Percentiles rank a stretch among this genome's conserved stretches.
phyloP scores from a whole-genome alignment of 1,140 invertebrate species.

The Delia radicum region DNA sequence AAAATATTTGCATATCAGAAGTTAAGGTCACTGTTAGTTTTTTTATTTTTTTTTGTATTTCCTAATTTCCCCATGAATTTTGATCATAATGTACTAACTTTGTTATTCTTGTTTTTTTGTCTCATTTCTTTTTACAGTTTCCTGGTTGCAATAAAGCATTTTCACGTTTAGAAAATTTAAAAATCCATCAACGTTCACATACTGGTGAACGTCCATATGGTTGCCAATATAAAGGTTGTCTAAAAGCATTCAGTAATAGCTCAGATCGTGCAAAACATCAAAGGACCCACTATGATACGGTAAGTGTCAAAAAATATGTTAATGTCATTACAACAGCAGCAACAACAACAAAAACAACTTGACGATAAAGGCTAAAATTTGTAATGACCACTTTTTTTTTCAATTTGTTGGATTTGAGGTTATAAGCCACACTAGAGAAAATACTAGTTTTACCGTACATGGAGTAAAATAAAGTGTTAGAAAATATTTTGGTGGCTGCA shows the following conservation, averaged over 20 bases:
- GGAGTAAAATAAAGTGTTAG: too few relatives aligned
- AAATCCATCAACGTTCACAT: constrained; percentile 94
- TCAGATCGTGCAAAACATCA: constrained; percentile 97
- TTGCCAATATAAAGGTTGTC: constrained; percentile 81
- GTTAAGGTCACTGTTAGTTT: not conserved
- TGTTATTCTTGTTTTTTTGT: constrained; percentile 21
- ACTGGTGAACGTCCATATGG: constrained; percentile 86
- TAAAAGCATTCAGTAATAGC: constrained; percentile 95
- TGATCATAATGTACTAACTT: not conserved
- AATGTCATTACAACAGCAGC: not conserved
- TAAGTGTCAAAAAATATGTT: constrained; percentile 58
- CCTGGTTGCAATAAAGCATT: constrained; percentile 90
- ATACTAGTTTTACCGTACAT: too few relatives aligned
- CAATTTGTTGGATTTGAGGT: too few relatives aligned
- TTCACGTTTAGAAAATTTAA: constrained; percentile 91
- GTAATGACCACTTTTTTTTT: not conserved
- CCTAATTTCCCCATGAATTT: constrained; percentile 9
- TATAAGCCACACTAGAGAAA: too few relatives aligned
- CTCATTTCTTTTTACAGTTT: constrained; percentile 70
- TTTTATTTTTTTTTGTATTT: not conserved
- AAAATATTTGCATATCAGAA: not conserved
- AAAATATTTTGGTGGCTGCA: too few relatives aligned
- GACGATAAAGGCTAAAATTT: not conserved
- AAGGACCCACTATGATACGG: constrained; percentile 92
- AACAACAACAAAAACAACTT: not conserved